Conservation (phyloP, 2,797 vertebrate species). For the Meda fulgida region DNA sequence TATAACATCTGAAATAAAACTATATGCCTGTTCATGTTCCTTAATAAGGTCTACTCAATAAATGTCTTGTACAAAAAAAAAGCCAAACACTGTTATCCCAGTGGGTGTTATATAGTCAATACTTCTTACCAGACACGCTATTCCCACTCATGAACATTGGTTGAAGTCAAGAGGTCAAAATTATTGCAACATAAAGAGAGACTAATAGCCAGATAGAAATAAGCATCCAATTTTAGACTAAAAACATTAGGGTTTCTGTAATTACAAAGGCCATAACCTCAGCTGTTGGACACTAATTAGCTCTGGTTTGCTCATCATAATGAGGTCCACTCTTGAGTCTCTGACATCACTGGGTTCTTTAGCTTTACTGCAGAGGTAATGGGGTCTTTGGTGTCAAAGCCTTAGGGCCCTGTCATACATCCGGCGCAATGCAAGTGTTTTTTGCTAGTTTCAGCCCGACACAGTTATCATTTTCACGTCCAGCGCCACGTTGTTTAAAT, state of each 20-base stretch:
- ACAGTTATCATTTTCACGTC: too few species aligned
- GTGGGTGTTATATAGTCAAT: slow-evolving; percentile 36
- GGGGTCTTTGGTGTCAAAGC: slow-evolving; percentile 9
- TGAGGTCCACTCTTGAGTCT: slow-evolving; percentile 18
- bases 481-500: too few species aligned
- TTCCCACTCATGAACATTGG: slow-evolving; percentile 8
- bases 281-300: slow-evolving; percentile 28
- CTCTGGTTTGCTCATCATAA: slow-evolving; percentile 24
- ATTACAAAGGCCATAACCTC: slow-evolving; percentile 25
- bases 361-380: slow-evolving; percentile 15
- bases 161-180: slow-evolving; percentile 23
- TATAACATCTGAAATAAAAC: slow-evolving; percentile 7
- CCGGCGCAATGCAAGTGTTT: too few species aligned
- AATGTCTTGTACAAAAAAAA: not conserved
- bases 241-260: slow-evolving; percentile 29
- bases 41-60: slow-evolving; percentile 19
- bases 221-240: not conserved
- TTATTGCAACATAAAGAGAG: slow-evolving; percentile 32
- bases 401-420: not conserved
- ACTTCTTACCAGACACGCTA: not conserved
- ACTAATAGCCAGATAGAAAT: slow-evolving; percentile 9
- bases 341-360: slow-evolving; percentile 19
- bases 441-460: too few species aligned
- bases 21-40: not conserved
- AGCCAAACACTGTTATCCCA: not conserved